Evolutionary conservation across 2,797 vertebrate genomes (phyloP).

Genomic region (Ctenopoma kingsleyae): DNA sequence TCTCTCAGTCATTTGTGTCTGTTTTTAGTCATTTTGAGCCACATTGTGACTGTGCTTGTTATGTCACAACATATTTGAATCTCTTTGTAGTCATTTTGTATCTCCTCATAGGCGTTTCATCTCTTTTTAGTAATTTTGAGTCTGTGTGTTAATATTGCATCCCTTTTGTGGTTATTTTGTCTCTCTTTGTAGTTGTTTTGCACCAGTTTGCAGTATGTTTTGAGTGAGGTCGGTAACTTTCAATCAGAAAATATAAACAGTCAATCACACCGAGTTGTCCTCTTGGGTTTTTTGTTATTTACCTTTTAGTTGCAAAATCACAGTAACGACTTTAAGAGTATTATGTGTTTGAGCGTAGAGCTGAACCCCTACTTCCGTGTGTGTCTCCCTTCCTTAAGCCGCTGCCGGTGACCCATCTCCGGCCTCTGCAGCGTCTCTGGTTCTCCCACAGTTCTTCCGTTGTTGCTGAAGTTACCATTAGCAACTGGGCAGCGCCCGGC

Average conservation of each 20-base stretch:
- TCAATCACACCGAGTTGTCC: background rate
- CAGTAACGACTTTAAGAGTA: background rate
- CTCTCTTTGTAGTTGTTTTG: background rate
- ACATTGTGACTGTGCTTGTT: no score
- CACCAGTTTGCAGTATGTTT: background rate
- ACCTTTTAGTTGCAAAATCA: background rate
- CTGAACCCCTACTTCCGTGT: background rate
- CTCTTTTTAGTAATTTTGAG: background rate
- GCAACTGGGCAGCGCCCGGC: slow-evolving; percentile 78
- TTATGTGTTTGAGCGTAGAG: background rate
- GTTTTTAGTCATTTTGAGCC: background rate
- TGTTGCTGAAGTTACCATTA: slow-evolving; percentile 72
- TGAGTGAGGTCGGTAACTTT: no score
- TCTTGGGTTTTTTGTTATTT: background rate
- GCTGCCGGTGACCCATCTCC: slow-evolving; percentile 27
- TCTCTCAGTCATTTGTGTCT: background rate
- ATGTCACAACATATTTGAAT: no score
- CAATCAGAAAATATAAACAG: no score
- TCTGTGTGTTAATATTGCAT: background rate
- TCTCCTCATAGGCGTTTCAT: background rate
- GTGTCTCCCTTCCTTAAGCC: background rate
- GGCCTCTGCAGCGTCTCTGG: slow-evolving; percentile 13
- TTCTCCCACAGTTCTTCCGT: slow-evolving; percentile 8
- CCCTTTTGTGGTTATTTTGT: background rate
- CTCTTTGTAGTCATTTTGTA: background rate